Evolutionary conservation across 2,113 vertebrate species (phyloP).

Genomic region (Synodontis membranacea): DNA sequence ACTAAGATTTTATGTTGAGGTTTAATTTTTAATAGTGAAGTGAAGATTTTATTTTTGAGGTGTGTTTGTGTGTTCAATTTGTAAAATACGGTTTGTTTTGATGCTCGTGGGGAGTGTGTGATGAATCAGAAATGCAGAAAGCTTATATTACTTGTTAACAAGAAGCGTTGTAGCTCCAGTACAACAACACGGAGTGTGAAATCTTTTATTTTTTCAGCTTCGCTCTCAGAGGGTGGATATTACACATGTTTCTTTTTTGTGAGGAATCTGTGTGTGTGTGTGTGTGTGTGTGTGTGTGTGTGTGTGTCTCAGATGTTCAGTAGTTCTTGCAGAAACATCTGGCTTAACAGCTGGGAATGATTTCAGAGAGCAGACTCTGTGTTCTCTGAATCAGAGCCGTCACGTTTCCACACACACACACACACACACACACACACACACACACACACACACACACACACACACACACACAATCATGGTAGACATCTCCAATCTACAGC

Average conservation of each 20-base stretch:
- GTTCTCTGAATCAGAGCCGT: constrained; percentile 53
- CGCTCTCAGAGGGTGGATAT: not conserved
- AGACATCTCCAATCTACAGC: constrained; percentile 7
- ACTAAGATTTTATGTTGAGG: not conserved
- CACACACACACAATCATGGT: constrained; percentile 39
- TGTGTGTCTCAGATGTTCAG: constrained; percentile 64
- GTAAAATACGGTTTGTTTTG: too few relatives aligned
- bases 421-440: constrained; percentile 33
- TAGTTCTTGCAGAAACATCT: constrained; percentile 69
- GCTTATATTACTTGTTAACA: not conserved
- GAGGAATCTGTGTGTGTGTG: not conserved
- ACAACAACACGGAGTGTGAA: not conserved
- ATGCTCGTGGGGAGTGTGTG: too few relatives aligned
- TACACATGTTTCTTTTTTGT: not conserved
- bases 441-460: constrained; percentile 30
- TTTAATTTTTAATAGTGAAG: not conserved
- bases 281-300: constrained; percentile 11
- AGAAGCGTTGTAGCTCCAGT: not conserved
- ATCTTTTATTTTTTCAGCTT: not conserved
- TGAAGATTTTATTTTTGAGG: not conserved
- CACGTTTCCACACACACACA: constrained; percentile 50
- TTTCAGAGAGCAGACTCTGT: constrained; percentile 48
- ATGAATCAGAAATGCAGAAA: too few relatives aligned
- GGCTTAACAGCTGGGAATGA: constrained; percentile 71
- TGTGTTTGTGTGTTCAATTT: too few relatives aligned